phyloP scores from a whole-genome alignment of 1,140 invertebrate species.

The Diabrotica undecimpunctata region DNA sequence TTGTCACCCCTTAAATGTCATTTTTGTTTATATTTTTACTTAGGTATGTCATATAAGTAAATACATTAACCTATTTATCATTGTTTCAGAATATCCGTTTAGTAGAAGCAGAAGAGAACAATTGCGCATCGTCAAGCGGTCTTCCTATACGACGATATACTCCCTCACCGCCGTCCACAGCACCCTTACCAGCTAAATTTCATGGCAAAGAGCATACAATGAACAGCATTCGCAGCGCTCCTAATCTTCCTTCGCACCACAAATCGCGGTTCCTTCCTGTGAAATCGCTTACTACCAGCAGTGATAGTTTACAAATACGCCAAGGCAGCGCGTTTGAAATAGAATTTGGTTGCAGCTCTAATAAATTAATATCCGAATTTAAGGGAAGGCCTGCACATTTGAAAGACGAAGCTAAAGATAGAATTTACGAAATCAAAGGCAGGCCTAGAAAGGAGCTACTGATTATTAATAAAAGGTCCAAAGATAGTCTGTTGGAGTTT shows the following conservation, averaged over 20 bases:
- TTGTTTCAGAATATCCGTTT: conserved; percentile 41
- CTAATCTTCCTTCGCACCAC: conserved; percentile 67
- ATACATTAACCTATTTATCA: neutral
- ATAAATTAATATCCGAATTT: conserved; percentile 46
- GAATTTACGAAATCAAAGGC: conserved; percentile 57
- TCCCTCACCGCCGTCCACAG: conserved; percentile 74
- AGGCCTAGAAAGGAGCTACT: conserved; percentile 62
- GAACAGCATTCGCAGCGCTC: conserved; percentile 73
- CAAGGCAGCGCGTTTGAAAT: conserved; percentile 51
- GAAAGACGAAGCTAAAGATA: conserved; percentile 24
- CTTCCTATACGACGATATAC: conserved; percentile 58
- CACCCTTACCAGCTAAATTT: conserved; percentile 75
- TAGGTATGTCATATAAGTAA: too few species aligned
- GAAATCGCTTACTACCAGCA: conserved; percentile 60
- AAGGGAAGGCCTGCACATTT: conserved; percentile 41
- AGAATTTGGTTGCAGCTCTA: conserved; percentile 42
- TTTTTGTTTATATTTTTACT: too few species aligned
- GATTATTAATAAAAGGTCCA: conserved; percentile 65
- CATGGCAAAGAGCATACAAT: conserved; percentile 66
- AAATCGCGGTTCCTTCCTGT: conserved; percentile 64
- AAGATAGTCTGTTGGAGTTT: conserved; percentile 59
- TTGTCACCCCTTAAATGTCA: too few species aligned
- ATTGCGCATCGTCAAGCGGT: conserved; percentile 38
- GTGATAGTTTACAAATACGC: conserved; percentile 52
- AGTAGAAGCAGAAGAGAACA: conserved; percentile 43